Evolutionary conservation across 2,113 vertebrate species (phyloP), one percentile per base, ranked within the genome.

Genomic region (Coptodon bakossiorum): DNA sequence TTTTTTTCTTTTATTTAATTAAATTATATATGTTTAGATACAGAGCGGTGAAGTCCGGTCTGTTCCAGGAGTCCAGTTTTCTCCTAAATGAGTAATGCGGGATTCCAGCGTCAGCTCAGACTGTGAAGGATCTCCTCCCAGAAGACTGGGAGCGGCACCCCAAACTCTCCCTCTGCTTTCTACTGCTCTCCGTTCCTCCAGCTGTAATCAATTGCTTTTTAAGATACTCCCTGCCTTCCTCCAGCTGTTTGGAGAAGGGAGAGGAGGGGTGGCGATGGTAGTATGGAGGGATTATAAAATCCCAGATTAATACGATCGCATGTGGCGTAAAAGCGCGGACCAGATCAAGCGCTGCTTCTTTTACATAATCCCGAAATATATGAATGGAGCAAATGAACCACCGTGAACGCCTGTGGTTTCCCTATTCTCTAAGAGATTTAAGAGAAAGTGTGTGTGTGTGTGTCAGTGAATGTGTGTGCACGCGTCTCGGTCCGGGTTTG

Each of bases 241-340:
- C 91, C 91, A 93, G 91, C 84, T 94, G 91, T 92, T 90, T 66
- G 81, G 29, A 85, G 59, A 71, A 43, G 71, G 11, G 43, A 43
- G 22, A 36, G 81, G 17, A 59, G 43, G 59, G 19, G 82, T 24
- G 59, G 29, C 48, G 11, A 79, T 24, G 59, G 34, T 56, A 16
- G 48, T 27, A 66, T 8, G n/a, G 1, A 34, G 82, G 88, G 90
- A 84, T 80, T 90, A 86, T 82, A 50, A 89, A 73, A 86, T 50
- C 66, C 57, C 80, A 91, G 76, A 93, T 85, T 94, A 92, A 86
- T 85, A 54, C 56, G 29, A 82, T 91, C 52, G 50, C 43, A 68
- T 92, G 87, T 87, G 89, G 87, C 76, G 82, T 57, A 68, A 88
- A 92, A 71, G 19, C 57, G 16, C 38, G 19, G 53, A 57, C n/a